Evolutionary conservation across 2,888 invertebrate genomes (phyloP), one percentile per base, ranked within the genome.

Genomic region (Eueremaeus valkanovi): DNA sequence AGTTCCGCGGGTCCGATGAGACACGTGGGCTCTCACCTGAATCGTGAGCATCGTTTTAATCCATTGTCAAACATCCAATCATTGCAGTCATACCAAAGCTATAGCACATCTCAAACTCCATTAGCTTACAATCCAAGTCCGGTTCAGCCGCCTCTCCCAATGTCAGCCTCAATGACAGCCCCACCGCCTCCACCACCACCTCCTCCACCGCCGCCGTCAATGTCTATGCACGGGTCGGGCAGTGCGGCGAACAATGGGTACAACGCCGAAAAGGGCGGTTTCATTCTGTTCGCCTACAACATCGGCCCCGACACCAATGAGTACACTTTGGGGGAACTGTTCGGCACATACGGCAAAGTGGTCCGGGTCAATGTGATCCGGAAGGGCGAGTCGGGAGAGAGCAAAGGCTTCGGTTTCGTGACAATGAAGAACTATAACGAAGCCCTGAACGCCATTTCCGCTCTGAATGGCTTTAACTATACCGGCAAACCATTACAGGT

Each of bases 381-480:
- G 76, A 83, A 83, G 75, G 80, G 80, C 72, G 82, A 81, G 74
- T 76, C 78, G 3, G 81, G 81, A 74, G 79, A 81, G 73, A 81
- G 83, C 75, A 84, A 84, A 79, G 84, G 84, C 11, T 84, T 81
- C 78, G 84, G 84, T 1, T 84, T 84, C 80, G 84, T 84, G 16
- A 84, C 84, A 24, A 84, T 84, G 84, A 79, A 81, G 21, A 83
- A 82, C 80, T 83, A 81, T 76, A 79, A 81, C 27, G 83, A 84
- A 74, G 84, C 84, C 18, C 78, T 81, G 70, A 81, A 81, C 74
- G 84, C 84, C 18, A 84, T 84, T 73, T 80, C 82, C 73, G 79
- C 80, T 51, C 80, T 84, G 70, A 83, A 84, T 80, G 83, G 84
- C 9, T 76, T 81, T 77, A 81, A 81, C 68, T 80, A 78, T 73